A percentile compares a stretch with the other conserved stretches of the same genome.
Conservation (phyloP, 2,888 invertebrate species). For the Cheilosia soror region DNA sequence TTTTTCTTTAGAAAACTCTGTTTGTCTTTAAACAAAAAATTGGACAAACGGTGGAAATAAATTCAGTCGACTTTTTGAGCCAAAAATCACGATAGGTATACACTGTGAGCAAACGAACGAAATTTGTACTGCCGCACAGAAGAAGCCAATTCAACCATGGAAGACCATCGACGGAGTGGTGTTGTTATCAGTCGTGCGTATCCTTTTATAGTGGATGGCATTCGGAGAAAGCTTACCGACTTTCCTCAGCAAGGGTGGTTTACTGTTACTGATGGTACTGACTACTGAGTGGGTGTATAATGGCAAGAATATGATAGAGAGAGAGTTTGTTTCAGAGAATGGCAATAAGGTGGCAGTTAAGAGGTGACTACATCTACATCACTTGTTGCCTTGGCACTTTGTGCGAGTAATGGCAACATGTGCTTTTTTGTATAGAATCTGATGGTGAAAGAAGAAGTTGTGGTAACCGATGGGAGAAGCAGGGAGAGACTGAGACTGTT, state of each 20-base stretch:
- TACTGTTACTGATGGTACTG: constrained; percentile 10
- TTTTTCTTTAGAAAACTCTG: constrained; percentile 8
- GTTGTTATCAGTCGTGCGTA: constrained; percentile 80
- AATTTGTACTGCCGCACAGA: constrained; percentile 45
- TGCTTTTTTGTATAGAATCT: constrained; percentile 69
- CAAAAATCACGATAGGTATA: constrained; percentile 22
- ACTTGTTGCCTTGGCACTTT: constrained; percentile 63
- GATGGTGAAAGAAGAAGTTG: constrained; percentile 28
- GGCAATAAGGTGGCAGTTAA: constrained; percentile 44
- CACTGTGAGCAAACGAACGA: constrained; percentile 12
- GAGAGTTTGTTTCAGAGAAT: constrained; percentile 11
- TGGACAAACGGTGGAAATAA: too few species aligned
- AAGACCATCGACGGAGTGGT: constrained; percentile 81
- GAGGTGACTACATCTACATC: constrained; percentile 29
- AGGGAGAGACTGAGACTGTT: neutral
- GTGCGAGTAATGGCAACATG: constrained; percentile 45
- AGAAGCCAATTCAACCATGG: constrained; percentile 66
- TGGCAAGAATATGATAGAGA: constrained; percentile 1
- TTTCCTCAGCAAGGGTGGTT: constrained; percentile 54
- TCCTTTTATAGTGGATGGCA: constrained; percentile 81
- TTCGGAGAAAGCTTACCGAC: constrained; percentile 66
- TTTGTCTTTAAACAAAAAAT: too few species aligned
- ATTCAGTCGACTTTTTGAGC: constrained; percentile 2
- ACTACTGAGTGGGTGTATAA: constrained; percentile 27
- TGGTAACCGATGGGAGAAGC: constrained; percentile 9